Evolutionary conservation across 2,113 vertebrate genomes (phyloP).

Genomic region (Pagrus major): DNA sequence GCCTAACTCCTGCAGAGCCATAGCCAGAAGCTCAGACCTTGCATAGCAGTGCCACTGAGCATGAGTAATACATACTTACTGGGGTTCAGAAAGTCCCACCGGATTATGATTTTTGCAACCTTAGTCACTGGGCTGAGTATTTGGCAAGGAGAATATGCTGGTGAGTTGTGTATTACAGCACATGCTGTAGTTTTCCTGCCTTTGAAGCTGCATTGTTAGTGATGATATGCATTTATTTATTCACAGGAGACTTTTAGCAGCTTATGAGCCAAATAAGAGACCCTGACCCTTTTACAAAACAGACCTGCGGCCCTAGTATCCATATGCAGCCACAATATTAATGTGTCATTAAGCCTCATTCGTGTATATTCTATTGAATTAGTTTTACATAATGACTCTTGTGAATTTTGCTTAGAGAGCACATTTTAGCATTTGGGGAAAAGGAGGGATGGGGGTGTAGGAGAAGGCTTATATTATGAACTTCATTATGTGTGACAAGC

Average conservation of each 20-base stretch:
- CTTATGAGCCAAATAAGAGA: conserved; percentile 49
- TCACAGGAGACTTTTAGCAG: conserved; percentile 10
- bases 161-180: conserved; percentile 20
- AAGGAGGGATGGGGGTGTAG: conserved; percentile 11
- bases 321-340: conserved; percentile 51
- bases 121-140: conserved; percentile 36
- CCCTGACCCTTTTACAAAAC: conserved; percentile 35
- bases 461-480: conserved; percentile 64
- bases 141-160: conserved; percentile 8
- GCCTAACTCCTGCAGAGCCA: conserved; percentile 38
- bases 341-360: conserved; percentile 67
- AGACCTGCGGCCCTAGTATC: conserved; percentile 36
- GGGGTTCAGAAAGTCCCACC: conserved; percentile 43
- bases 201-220: conserved; percentile 36
- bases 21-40: conserved; percentile 56
- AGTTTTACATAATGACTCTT: conserved; percentile 76
- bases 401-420: conserved; percentile 71
- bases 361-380: conserved; percentile 69
- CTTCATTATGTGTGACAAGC: conserved; percentile 78
- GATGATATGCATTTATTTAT: conserved; percentile 54
- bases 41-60: conserved; percentile 51
- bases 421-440: conserved; percentile 58
- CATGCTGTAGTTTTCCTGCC: conserved; percentile 9
- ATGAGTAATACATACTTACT: conserved; percentile 65
- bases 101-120: conserved; percentile 40